phyloP scores from a whole-genome alignment of 1,140 invertebrate genomes.

The Neomicropteryx cornuta region DNA sequence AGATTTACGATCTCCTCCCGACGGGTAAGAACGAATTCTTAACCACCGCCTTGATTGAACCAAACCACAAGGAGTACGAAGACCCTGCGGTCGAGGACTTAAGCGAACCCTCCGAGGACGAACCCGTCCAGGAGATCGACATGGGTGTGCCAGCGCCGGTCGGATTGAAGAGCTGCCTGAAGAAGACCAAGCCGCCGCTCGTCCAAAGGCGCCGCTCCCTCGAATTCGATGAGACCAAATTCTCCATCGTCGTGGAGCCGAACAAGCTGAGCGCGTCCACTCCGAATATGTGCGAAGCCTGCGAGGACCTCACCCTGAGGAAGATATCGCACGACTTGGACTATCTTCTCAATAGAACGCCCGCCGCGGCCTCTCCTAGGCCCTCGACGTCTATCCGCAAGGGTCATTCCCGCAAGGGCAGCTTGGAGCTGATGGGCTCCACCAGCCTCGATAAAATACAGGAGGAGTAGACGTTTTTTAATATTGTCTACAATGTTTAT shows the following conservation, averaged over 20 bases:
- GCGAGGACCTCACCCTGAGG: constrained; percentile 45
- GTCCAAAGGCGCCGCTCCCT: constrained; percentile 5
- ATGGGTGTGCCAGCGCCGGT: too few species aligned
- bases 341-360: constrained; percentile 47
- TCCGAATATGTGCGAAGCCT: constrained; percentile 5
- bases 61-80: too few species aligned
- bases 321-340: constrained; percentile 54
- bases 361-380: constrained; percentile 5
- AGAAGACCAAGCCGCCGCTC: constrained; percentile 10
- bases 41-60: too few species aligned
- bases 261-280: background rate
- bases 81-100: too few species aligned
- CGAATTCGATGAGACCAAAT: background rate
- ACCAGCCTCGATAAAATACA: constrained; percentile 14
- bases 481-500: too few species aligned
- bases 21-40: too few species aligned
- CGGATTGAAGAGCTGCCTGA: constrained; percentile 12
- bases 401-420: constrained; percentile 8
- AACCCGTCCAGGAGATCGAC: too few species aligned
- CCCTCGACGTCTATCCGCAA: constrained; percentile 2
- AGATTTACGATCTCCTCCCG: too few species aligned
- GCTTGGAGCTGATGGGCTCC: constrained; percentile 10
- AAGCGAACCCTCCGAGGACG: too few species aligned
- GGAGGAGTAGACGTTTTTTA: too few species aligned
- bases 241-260: background rate